Percentiles rank a stretch among this genome's conserved stretches.
Conservation (phyloP, 2,888 invertebrate genomes). For the Cantharis rustica region DNA sequence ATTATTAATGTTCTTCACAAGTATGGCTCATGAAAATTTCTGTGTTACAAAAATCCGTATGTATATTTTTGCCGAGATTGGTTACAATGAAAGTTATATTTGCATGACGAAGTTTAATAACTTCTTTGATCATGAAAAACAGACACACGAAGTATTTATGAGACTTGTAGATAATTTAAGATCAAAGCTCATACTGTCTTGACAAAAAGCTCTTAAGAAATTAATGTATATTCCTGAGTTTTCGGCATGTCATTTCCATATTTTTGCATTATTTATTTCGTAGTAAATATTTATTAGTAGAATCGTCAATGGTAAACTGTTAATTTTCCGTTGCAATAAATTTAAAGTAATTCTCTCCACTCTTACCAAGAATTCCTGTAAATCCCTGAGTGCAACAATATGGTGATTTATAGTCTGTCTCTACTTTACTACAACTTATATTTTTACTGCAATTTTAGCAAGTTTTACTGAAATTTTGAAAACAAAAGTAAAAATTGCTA, state of each 20-base stretch:
- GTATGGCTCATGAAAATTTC: neutral
- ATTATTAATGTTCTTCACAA: neutral
- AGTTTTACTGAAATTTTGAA: too few species aligned
- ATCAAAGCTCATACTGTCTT: constrained; percentile 13
- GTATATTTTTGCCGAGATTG: neutral
- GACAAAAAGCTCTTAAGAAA: constrained; percentile 15
- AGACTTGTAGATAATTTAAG: constrained; percentile 10
- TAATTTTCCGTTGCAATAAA: neutral
- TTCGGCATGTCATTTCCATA: neutral
- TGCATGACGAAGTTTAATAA: constrained; percentile 1
- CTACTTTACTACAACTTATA: too few species aligned
- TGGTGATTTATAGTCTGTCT: neutral
- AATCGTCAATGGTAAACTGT: neutral
- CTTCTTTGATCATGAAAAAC: constrained; percentile 12
- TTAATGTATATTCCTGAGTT: neutral
- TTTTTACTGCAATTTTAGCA: too few species aligned
- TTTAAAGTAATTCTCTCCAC: neutral
- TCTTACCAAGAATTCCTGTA: neutral
- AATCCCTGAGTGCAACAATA: neutral
- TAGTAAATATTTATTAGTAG: neutral
- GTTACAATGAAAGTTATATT: neutral
- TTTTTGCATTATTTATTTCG: neutral
- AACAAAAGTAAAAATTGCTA: too few species aligned
- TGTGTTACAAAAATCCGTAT: neutral
- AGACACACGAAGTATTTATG: neutral